Evolutionary conservation across 2,888 invertebrate species (phyloP).

Genomic region (Torymus auratus): DNA sequence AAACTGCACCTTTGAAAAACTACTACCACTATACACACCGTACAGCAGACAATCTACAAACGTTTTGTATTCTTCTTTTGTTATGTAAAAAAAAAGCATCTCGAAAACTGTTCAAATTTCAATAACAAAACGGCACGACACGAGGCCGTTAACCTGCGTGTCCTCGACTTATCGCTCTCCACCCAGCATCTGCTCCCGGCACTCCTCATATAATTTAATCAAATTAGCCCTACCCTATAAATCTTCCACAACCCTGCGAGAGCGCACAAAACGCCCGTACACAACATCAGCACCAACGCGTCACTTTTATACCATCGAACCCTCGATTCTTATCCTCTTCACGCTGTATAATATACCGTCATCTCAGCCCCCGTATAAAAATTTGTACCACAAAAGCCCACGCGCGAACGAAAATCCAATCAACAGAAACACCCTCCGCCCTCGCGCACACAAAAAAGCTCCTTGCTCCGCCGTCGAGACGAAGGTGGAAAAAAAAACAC

Average conservation of each 20-base stretch:
- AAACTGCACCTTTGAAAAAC: too few relatives aligned
- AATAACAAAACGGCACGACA: conserved; percentile 22
- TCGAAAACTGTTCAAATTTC: conserved; percentile 2
- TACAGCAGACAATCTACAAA: too few relatives aligned
- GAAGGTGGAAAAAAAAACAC: too few relatives aligned
- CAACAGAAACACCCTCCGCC: conserved; percentile 15
- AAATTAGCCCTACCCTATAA: conserved; percentile 20
- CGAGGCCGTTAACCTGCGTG: conserved; percentile 5
- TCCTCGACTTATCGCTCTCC: neutral
- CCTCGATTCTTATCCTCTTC: too few relatives aligned
- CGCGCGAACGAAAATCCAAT: conserved; percentile 28
- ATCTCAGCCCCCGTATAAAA: neutral
- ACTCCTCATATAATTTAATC: conserved; percentile 12
- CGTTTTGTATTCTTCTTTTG: neutral
- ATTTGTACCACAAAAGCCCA: neutral
- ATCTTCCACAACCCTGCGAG: too few relatives aligned
- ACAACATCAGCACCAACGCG: too few relatives aligned
- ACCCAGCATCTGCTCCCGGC: neutral
- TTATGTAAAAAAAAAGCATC: neutral
- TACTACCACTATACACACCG: too few relatives aligned
- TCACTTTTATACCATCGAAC: too few relatives aligned
- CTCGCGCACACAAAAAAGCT: neutral
- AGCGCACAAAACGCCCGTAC: too few relatives aligned
- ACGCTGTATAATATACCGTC: too few relatives aligned
- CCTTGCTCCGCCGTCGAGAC: neutral